These are phyloP conservation scores for Cistogaster globosa DNA, from an alignment of 2,888 invertebrate genomes.

Conservation along the genomic window DNA sequence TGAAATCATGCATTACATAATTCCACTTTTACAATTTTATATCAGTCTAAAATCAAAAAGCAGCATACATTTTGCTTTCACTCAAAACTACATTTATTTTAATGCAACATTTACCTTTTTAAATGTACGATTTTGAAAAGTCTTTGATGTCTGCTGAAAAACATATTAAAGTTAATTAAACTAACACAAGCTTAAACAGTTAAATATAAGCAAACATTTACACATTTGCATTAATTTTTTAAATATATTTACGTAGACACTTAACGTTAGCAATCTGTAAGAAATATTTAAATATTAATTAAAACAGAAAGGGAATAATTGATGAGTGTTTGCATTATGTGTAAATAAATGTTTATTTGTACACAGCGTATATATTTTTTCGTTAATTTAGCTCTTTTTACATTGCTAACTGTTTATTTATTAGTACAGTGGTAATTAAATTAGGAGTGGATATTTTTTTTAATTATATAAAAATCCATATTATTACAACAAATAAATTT, in stretches of 20 bases:
- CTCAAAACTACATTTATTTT: background rate
- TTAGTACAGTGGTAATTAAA: no score
- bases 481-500: no score
- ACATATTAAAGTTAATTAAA: constrained; percentile 69
- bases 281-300: constrained; percentile 20
- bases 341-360: no score
- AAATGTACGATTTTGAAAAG: background rate
- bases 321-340: background rate
- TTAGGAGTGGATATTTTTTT: no score
- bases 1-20: no score
- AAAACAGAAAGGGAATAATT: background rate
- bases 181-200: constrained; percentile 57
- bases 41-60: constrained; percentile 15
- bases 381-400: no score
- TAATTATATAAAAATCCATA: no score
- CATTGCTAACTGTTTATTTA: background rate
- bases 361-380: no score
- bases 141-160: constrained; percentile 52
- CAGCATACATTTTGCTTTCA: background rate
- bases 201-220: constrained; percentile 51
- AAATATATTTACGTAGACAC: constrained; percentile 7
- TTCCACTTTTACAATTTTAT: background rate
- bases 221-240: background rate
- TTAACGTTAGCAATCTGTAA: background rate
- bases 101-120: constrained; percentile 16